Evolutionary conservation across 2,888 invertebrate genomes (phyloP), one percentile per base, ranked within the genome.

Genomic region (Cheilosia vulpina): DNA sequence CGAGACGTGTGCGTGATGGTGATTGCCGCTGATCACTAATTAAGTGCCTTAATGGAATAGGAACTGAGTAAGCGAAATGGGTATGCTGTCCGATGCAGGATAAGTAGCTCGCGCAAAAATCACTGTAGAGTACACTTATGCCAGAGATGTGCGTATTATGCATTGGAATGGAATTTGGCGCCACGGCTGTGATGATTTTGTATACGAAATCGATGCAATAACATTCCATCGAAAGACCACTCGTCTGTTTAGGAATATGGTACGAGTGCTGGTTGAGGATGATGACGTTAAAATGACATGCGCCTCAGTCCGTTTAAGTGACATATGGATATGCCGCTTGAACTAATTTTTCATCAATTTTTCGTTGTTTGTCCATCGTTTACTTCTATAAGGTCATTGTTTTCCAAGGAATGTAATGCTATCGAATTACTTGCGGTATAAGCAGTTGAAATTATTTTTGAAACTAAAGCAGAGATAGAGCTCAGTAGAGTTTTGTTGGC

Each of bases 21-120:
- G 66, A 58, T 57, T 58, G 66, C 58, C 27, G 58, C 43, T 38
- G 57, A 50, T 38, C 65, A 75, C 65, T 75, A 75, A 75, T 75
- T 76, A 58, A 76, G 66, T 52, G 76, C 19, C 38, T 63, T 43
- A 76, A 57, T 60, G 76, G 66, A 57, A 58, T 52, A 58, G 41
- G 41, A 52, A 58, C 41, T 19, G 47, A 31, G 57, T 27, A 63
- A 19, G 21, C 50, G 24, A 11, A 72, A 53, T 53, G 52, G 13
- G 58, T 27, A 58, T 15, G 43, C n/a, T 17, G 45, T 24, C n/a
- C 31, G 69, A 21, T 2, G 45, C 34, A 34, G 62, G 63, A 63
- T 65, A 57, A 71, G 71, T 50, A 60, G 17, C 60, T 24, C 60
- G 50, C 50, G 52, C 50, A 60, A 65, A 57, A 65, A 65, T 55